Evolutionary conservation across 2,113 vertebrate genomes (phyloP), one percentile per base, ranked within the genome.

Genomic region (Salvator merianae): DNA sequence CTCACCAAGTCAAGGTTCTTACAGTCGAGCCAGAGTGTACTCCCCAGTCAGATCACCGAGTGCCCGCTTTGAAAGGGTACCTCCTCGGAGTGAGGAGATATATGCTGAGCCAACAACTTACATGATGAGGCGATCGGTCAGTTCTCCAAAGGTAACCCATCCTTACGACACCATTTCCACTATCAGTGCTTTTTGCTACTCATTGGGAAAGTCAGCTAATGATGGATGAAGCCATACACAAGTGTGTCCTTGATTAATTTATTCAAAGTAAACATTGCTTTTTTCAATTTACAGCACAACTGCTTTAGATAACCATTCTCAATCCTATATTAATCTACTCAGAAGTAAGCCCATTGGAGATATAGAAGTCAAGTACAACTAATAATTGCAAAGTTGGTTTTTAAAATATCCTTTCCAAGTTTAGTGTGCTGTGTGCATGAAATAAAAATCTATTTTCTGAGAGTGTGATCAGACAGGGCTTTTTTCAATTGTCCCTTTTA

Each of bases 41-140:
- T 99, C 98, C 3, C 98, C 98, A 0, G 97, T 96, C 71, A 96
- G 97, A 75, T 99, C 98, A 0, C 96, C 97, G 63, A 98, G 97
- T 1, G 84, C 96, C 77, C 96, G 96, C 28, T 98, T 98, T 1
- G 97, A 99, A 43, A 92, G 94, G 26, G 93, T 96, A 47, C 95
- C 95, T 0, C 93, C 96, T 0, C 95, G 96, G 36, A 97, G 97
- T 0, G 97, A 98, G 0, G 94, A 97, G 65, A 93, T 97, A 65
- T 98, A 98, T 0, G 96, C 96, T 0, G 97, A 99, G 82, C 97
- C 97, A 0, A 88, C 97, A 0, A 85, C 96, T 79, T 98, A 98
- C 28, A 88, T 97, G 81, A 95, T 99, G 94, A 96, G 98, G 81
- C 83, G 98, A 26, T 99, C 98, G 36, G 91, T 98, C 92, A 99